Evolutionary conservation across 2,113 vertebrate genomes (phyloP).

Genomic region (Ictidomys tridecemlineatus): DNA sequence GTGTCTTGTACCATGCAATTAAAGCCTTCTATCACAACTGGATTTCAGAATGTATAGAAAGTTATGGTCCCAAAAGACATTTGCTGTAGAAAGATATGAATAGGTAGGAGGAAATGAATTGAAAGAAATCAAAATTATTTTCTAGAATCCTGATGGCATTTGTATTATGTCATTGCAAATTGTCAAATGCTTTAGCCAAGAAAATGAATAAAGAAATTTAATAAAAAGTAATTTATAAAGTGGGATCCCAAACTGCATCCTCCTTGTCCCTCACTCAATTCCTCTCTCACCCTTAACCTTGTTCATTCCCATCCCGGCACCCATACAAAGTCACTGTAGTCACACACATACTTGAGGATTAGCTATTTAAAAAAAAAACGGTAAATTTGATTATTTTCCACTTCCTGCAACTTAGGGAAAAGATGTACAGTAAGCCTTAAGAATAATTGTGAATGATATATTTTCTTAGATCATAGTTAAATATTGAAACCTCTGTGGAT

Average conservation of each 20-base stretch:
- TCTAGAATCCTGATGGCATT: neutral
- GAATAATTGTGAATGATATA: neutral
- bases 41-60: slow-evolving; percentile 48
- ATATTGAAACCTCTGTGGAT: neutral
- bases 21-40: slow-evolving; percentile 41
- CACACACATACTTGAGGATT: slow-evolving; percentile 9
- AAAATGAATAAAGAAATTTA: neutral
- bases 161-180: slow-evolving; percentile 61
- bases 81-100: slow-evolving; percentile 41
- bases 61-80: slow-evolving; percentile 22
- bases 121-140: slow-evolving; percentile 64
- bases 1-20: slow-evolving; percentile 54
- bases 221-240: neutral
- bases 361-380: neutral
- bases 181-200: neutral
- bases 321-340: neutral
- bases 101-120: neutral
- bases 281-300: neutral
- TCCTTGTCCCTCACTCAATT: neutral
- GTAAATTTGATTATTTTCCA: neutral
- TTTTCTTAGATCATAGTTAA: neutral
- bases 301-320: neutral
- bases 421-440: neutral
- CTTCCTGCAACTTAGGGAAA: neutral
- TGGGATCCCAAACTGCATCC: neutral